Conservation (phyloP, 2,797 vertebrate species). For the Toxotes lorentzi region DNA sequence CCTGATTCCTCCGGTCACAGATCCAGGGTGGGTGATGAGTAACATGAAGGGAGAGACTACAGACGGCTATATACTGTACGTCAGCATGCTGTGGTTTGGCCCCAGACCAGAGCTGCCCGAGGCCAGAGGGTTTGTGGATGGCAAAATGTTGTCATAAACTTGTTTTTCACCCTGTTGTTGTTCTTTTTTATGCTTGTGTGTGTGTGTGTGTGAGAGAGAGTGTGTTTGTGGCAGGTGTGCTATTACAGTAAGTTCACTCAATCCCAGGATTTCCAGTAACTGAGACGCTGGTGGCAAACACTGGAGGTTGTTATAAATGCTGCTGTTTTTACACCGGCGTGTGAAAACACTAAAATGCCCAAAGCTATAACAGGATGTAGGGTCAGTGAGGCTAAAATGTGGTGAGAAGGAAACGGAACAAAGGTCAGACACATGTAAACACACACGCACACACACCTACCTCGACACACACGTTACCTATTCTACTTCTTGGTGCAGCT, state of each 20-base stretch:
- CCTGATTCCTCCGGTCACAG: conserved; percentile 61
- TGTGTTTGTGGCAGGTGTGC: conserved; percentile 72
- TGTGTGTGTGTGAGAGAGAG: conserved; percentile 27
- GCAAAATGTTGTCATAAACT: conserved; percentile 78
- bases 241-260: conserved; percentile 78
- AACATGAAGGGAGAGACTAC: conserved; percentile 57
- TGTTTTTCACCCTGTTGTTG: conserved; percentile 79
- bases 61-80: conserved; percentile 57
- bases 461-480: conserved; percentile 32
- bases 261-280: conserved; percentile 80
- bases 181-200: conserved; percentile 44
- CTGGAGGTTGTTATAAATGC: conserved; percentile 65
- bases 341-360: conserved; percentile 69
- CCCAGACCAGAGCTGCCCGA: conserved; percentile 58
- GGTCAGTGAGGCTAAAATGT: conserved; percentile 66
- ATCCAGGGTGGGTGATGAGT: conserved; percentile 59
- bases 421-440: conserved; percentile 61
- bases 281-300: conserved; percentile 65
- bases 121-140: conserved; percentile 70
- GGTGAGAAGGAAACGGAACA: conserved; percentile 69
- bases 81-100: conserved; percentile 76
- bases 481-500: conserved; percentile 36
- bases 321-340: conserved; percentile 65
- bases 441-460: conserved; percentile 13
- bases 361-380: conserved; percentile 70